A percentile compares a stretch with the other conserved stretches of the same genome.
Conservation (phyloP, 2,113 vertebrate genomes). For the Eulacestoma nigropectus region DNA sequence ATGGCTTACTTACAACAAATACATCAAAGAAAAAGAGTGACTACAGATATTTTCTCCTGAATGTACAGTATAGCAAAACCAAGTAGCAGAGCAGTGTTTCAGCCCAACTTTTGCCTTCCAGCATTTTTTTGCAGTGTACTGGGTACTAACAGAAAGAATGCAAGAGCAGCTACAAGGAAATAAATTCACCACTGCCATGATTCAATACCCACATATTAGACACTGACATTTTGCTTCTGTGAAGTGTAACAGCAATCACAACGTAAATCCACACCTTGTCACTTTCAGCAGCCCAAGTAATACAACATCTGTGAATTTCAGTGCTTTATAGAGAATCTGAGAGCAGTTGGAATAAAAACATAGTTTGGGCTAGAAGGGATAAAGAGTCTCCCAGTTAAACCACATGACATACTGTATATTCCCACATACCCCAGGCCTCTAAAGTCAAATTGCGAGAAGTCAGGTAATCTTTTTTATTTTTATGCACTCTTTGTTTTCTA, state of each 20-base stretch:
- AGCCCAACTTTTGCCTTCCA: constrained; percentile 11
- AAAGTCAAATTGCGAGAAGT: background rate
- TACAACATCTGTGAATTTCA: background rate
- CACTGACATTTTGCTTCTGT: background rate
- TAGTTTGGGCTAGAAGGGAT: background rate
- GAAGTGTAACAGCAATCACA: background rate
- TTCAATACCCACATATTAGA: background rate
- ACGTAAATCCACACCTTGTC: constrained; percentile 11
- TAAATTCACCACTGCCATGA: background rate
- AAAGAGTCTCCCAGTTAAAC: background rate
- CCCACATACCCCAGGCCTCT: background rate
- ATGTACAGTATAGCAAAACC: background rate
- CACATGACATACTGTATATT: background rate
- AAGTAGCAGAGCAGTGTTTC: background rate
- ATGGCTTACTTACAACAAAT: background rate
- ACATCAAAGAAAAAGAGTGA: background rate
- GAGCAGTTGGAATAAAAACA: background rate
- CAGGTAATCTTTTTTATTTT: background rate
- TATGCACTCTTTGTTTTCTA: background rate
- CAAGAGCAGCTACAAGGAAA: background rate
- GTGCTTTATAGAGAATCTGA: background rate
- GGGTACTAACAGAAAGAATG: background rate
- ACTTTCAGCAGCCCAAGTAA: background rate
- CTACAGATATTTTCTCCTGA: background rate
- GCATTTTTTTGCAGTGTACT: background rate